These are phyloP conservation scores for Nemapogon koenigi DNA, from an alignment of 2,888 invertebrate species.

Conservation along the genomic window DNA sequence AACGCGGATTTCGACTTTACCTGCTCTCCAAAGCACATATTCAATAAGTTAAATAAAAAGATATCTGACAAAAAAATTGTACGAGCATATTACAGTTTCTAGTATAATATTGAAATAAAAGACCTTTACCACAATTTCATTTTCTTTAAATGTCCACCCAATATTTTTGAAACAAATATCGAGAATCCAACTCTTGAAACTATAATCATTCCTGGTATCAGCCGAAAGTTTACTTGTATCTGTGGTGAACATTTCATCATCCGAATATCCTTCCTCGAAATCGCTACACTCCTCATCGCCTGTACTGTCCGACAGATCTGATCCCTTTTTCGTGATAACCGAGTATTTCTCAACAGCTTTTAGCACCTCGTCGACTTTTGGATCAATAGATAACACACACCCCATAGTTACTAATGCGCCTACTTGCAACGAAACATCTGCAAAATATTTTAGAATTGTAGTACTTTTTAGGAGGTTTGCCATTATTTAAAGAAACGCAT, in stretches of 20 bases:
- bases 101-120: no score
- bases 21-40: no score
- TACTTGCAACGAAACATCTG: constrained; percentile 75
- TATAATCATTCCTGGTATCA: constrained; percentile 26
- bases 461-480: not conserved
- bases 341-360: constrained; percentile 58
- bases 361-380: constrained; percentile 69
- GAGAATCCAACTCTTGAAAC: constrained; percentile 66
- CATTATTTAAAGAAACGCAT: not conserved
- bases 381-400: constrained; percentile 70
- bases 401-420: constrained; percentile 77
- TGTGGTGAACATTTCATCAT: constrained; percentile 43
- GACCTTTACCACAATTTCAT: constrained; percentile 35
- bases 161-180: constrained; percentile 67
- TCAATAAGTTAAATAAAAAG: no score
- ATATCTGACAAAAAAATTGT: no score
- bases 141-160: constrained; percentile 44
- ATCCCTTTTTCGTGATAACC: constrained; percentile 24
- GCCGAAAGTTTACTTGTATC: constrained; percentile 16
- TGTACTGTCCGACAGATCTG: constrained; percentile 23
- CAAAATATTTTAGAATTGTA: constrained; percentile 22
- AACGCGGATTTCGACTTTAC: no score
- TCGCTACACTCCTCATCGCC: constrained; percentile 39
- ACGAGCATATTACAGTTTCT: no score
- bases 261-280: constrained; percentile 53